Base-by-base conservation (phyloP, 1,140 invertebrate species). In the Muscidifurax raptorellus region DNA sequence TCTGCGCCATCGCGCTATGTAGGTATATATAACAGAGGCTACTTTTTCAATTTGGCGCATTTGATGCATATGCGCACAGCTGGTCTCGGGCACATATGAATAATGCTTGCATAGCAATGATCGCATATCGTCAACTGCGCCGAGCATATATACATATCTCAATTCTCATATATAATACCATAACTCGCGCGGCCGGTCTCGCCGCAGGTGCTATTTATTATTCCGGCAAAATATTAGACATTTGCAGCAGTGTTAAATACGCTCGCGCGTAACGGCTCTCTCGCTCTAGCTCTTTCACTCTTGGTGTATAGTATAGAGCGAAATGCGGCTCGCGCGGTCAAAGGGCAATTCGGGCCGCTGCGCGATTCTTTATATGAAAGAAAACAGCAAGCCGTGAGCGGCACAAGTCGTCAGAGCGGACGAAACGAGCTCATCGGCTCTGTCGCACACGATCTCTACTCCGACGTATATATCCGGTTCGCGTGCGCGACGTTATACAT, bases 381-480 rank as follows among this genome's bases (percentile, higher is more conserved):
- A 40, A 40, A 40, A 40, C 36, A 40, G 36, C 36, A 10, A 40
- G 36, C 9, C 36, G 36, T 40, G 36, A 36, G 36, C 0, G 36
- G 36, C 36, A 22, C 52, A 22, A 59, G 18, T 59, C 52, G 52
- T 7, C 22, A 59, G 52, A 59, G 52, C 52, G 52, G 22, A 59
- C 22, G n/a, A 59, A 59, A 59, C 52, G 18, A n/a, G 52, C 52
- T 59, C 52, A 59, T 59, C 52, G 52, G 52, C 52, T 59, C 6
- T 59, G 52, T 69, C 66, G 66, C 28, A 30, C 66, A 10, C n/a
- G 66, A 30, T n/a, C n/a, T n/a, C 36, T 40, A 36, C 71, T 36
- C 40, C 3, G 44, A 52, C 75, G 18, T 77, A n/a, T n/a, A n/a
- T n/a, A 44, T 77, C 44, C 75, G 75, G n/a, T 6, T 77, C 75